phyloP scores from a whole-genome alignment of 2,888 invertebrate species.

The Melanostoma scalare region DNA sequence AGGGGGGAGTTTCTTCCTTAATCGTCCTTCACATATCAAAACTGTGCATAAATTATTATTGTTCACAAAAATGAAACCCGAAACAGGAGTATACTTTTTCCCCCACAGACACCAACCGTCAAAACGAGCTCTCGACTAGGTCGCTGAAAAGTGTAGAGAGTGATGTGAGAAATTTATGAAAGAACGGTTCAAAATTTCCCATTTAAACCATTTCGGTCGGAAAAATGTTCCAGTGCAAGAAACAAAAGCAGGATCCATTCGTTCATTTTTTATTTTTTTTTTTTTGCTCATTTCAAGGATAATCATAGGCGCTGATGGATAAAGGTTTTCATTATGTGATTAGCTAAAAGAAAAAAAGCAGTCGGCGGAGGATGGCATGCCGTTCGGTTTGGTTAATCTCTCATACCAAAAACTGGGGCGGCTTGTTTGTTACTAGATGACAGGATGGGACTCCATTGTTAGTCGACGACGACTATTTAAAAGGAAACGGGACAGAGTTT shows the following conservation, averaged over 20 bases:
- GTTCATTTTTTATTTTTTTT: constrained; percentile 23
- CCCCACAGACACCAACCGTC: constrained; percentile 41
- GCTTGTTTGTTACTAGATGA: constrained; percentile 52
- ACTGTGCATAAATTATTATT: constrained; percentile 67
- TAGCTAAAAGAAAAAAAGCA: constrained; percentile 49
- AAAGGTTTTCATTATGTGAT: constrained; percentile 71
- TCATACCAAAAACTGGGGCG: constrained; percentile 24
- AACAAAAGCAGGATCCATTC: constrained; percentile 42
- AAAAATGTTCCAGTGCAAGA: constrained; percentile 57
- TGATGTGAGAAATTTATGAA: constrained; percentile 8
- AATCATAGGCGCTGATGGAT: constrained; percentile 67
- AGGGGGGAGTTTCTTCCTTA: constrained; percentile 1
- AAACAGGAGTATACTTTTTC: constrained; percentile 26
- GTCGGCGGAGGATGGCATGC: constrained; percentile 40
- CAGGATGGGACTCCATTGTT: constrained; percentile 58
- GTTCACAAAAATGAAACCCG: constrained; percentile 56
- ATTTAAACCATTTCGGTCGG: constrained; percentile 68
- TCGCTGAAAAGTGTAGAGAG: constrained; percentile 25
- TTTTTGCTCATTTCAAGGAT: constrained; percentile 48
- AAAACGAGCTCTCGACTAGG: constrained; percentile 58
- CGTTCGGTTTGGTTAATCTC: constrained; percentile 16
- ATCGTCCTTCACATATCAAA: constrained; percentile 50
- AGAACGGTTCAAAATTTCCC: constrained; percentile 50
- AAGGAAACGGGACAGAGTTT: constrained; percentile 24
- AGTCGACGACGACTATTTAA: constrained; percentile 38